Evolutionary conservation across 2,888 invertebrate species (phyloP), one percentile per base, ranked within the genome.

Genomic region (Ectemnius continuus): DNA sequence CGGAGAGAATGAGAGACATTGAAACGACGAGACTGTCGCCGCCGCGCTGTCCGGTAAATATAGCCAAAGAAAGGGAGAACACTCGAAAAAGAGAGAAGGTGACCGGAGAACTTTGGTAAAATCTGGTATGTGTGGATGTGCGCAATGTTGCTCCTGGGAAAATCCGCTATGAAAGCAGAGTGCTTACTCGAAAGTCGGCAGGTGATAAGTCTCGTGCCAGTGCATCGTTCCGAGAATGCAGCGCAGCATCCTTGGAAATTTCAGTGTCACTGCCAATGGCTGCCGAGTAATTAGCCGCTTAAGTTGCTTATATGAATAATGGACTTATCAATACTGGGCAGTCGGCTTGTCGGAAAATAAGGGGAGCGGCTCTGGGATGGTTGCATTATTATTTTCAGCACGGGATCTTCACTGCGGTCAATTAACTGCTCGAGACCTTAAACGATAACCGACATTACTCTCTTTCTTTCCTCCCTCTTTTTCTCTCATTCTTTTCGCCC

Each of bases 1-100:
- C 36, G 8, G 4, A 36, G 36, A 11, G 36, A 23, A 23, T 23
- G 23, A 36, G 67, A 75, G 77, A 72, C 71, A 67, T 71, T 66
- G 64, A 59, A 71, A 67, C 60, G 66, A 48, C 48, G 74, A 63
- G 48, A 60, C 68, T 36, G 23, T 23, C 23, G 23, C 3, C 66
- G 57, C 28, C 47, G 52, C 66, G 57, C 28, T 47, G 52, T 14
- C 64, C 66, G 47, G 47, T 61, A 70, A 65, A 67, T 61, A 66
- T 64, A 77, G 23, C 23, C 23, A 23, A 23, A 23, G 23, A 23
- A 23, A 23, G 23, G 23, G 23, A 23, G 23, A 23, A 23, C 3
- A 65, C 61, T 70, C 67, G 52, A 52, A 52, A 52, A 52, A 2
- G 23, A 0, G 0, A 23, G 23, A 23, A 23, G 3, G 23, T 23